Percentiles rank a stretch among this genome's conserved stretches.
Evolutionary conservation across 1,140 invertebrate species (phyloP).

Genomic region (Tetramorium simillimum): DNA sequence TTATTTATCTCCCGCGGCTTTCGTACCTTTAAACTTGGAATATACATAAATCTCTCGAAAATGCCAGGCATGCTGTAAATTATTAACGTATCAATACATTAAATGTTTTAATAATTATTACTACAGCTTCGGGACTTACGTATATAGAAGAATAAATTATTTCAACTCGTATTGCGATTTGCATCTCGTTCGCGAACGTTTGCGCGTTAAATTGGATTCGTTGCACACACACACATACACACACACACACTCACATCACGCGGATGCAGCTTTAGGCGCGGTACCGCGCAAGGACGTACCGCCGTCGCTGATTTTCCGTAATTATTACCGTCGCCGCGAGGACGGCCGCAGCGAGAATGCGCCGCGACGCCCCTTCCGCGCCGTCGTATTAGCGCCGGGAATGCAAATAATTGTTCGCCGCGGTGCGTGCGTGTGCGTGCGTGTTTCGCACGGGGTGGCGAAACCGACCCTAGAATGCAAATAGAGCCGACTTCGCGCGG

Average conservation of each 20-base stretch:
- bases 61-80: background rate
- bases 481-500: slow-evolving; percentile 77
- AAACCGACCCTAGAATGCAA: slow-evolving; percentile 81
- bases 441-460: slow-evolving; percentile 66
- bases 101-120: background rate
- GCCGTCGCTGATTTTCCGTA: slow-evolving; percentile 55
- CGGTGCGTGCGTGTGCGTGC: slow-evolving; percentile 7
- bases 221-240: background rate
- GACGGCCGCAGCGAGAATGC: slow-evolving; percentile 38
- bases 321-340: slow-evolving; percentile 42
- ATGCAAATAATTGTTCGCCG: slow-evolving; percentile 83
- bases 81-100: background rate
- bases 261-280: background rate
- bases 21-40: background rate
- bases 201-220: background rate
- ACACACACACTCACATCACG: no score
- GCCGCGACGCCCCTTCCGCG: slow-evolving; percentile 37
- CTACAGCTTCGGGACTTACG: background rate
- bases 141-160: background rate
- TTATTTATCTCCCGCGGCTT: background rate
- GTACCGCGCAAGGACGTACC: slow-evolving; percentile 24
- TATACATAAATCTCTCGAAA: background rate
- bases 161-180: background rate
- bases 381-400: slow-evolving; percentile 74
- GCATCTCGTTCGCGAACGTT: background rate